Evolutionary conservation across 2,113 vertebrate species (phyloP).

Genomic region (Pampusana beccarii): DNA sequence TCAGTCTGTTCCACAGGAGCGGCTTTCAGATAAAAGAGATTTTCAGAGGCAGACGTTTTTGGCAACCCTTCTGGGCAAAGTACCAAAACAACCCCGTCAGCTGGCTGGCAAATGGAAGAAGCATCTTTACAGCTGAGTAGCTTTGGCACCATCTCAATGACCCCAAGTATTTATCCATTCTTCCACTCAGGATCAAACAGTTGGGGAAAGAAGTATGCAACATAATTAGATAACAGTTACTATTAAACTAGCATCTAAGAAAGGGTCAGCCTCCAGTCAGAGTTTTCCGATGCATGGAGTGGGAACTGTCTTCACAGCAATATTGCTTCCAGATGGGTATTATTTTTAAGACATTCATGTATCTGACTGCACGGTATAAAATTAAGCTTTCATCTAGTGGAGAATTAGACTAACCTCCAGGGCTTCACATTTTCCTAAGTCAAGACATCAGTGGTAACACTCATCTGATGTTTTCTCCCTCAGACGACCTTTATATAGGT

Average conservation of each 20-base stretch:
- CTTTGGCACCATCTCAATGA: conserved; percentile 36
- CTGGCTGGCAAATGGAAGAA: conserved; percentile 16
- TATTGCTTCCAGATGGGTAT: not conserved
- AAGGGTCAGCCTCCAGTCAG: not conserved
- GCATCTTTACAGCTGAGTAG: conserved; percentile 38
- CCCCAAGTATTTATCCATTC: conserved; percentile 18
- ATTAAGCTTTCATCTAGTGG: not conserved
- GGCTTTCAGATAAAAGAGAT: conserved; percentile 8
- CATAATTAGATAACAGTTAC: not conserved
- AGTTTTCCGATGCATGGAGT: not conserved
- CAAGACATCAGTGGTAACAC: not conserved
- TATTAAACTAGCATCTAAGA: not conserved
- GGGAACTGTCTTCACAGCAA: not conserved
- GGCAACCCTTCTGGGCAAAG: conserved; percentile 27
- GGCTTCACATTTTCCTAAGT: not conserved
- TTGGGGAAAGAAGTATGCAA: not conserved
- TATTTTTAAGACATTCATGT: not conserved
- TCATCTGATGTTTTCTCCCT: not conserved
- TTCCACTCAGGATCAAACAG: not conserved
- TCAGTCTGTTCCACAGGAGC: not conserved
- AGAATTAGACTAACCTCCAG: not conserved
- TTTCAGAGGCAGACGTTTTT: conserved; percentile 2
- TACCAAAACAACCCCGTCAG: not conserved
- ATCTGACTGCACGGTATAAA: not conserved
- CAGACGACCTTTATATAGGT: not conserved